Conservation (phyloP, 2,888 invertebrate species). For the Melinaea menophilus region DNA sequence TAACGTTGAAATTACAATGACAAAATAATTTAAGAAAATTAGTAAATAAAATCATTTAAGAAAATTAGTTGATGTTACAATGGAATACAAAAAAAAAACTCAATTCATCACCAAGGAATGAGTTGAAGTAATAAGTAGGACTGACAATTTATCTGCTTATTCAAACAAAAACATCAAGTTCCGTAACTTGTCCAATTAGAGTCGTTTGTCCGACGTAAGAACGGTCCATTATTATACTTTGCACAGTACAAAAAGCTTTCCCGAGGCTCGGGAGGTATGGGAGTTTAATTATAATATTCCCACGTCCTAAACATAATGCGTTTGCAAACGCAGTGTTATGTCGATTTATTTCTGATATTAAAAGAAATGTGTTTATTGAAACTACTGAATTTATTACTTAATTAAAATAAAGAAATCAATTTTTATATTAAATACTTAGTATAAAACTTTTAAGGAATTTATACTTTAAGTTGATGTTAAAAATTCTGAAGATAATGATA, state of each 20-base stretch:
- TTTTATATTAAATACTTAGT: too few species aligned
- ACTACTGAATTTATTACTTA: too few species aligned
- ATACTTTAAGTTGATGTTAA: too few species aligned
- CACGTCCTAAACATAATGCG: not conserved
- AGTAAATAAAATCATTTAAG: too few species aligned
- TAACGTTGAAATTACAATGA: too few species aligned
- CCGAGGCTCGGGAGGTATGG: not conserved
- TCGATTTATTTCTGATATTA: not conserved
- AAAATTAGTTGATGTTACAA: too few species aligned
- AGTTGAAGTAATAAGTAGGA: not conserved
- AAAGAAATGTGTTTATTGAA: not conserved
- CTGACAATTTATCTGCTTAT: slow-evolving; percentile 14
- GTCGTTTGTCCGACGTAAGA: slow-evolving; percentile 13
- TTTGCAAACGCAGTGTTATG: not conserved
- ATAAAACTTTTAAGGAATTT: too few species aligned
- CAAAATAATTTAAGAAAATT: too few species aligned
- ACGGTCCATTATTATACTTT: slow-evolving; percentile 13
- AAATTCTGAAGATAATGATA: too few species aligned
- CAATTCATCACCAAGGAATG: not conserved
- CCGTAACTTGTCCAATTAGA: slow-evolving; percentile 19
- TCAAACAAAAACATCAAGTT: slow-evolving; percentile 15
- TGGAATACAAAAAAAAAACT: too few species aligned
- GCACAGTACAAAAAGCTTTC: slow-evolving; percentile 14
- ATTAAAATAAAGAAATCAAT: too few species aligned
- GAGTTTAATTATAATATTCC: not conserved